Conservation (phyloP, 2,113 vertebrate genomes). For the Anolis sagrei region DNA sequence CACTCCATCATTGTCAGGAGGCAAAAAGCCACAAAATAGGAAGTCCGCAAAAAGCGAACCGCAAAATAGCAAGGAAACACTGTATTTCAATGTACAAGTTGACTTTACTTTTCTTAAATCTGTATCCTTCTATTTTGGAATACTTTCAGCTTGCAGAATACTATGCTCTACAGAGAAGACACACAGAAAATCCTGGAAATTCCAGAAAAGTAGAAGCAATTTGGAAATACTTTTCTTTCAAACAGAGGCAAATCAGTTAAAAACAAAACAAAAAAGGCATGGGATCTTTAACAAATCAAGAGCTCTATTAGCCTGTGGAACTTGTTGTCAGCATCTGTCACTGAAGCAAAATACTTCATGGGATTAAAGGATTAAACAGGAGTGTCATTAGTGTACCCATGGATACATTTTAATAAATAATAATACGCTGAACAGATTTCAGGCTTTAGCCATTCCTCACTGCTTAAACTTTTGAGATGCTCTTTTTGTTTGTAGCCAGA, state of each 20-base stretch:
- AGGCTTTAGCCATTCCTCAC: conserved; percentile 1
- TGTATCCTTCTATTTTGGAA: not conserved
- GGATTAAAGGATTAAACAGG: conserved; percentile 6
- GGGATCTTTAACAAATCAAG: not conserved
- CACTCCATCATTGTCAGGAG: no score
- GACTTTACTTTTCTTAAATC: no score
- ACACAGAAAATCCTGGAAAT: not conserved
- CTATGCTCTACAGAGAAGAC: not conserved
- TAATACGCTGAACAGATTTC: not conserved
- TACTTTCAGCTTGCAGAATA: not conserved
- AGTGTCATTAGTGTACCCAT: not conserved
- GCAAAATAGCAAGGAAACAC: no score
- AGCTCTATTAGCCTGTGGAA: not conserved
- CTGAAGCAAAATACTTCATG: not conserved
- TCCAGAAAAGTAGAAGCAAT: not conserved
- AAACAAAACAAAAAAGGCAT: not conserved
- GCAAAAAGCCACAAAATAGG: no score
- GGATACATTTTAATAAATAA: not conserved
- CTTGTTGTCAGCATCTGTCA: not conserved
- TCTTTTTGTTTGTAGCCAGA: not conserved
- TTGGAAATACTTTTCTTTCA: not conserved
- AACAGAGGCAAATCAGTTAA: not conserved
- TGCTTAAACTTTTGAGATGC: not conserved
- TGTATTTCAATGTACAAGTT: not conserved
- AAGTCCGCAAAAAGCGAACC: no score